Base-by-base conservation (phyloP, 2,888 invertebrate genomes). In the Drosophila longiperda region DNA sequence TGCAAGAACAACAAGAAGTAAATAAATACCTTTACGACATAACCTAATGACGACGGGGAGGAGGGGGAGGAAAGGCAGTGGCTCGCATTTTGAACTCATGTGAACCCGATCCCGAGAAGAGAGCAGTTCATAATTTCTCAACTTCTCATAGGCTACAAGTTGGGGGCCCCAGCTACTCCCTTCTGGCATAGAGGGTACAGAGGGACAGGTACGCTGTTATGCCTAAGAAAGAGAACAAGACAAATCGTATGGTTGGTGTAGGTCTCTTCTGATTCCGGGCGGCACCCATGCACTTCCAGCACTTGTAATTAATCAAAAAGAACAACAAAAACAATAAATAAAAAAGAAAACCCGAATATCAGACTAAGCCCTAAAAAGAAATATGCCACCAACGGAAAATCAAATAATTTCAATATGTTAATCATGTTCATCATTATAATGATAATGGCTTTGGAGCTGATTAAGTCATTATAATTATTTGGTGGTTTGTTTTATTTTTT, bases 291-390 rank as follows among this genome's bases (percentile, higher is more conserved):
- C 75, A 61, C 62, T 57, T 57, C 48, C 69, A 77, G 73, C 64
- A 63, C 78, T 80, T 80, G 62, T 84, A 84, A 87, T 84, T 84
- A 84, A 87, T 84, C 85, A 84, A 80, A 80, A 34, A 54, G 32
- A 53, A 50, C 50, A 59, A 36, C 26, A 26, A 33, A 12, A 17
- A 58, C 20, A 15, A 15, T 3, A 20, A 45, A 20, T 20, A 45
- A 20, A 45, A 12, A 45, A 20, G 20, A 42, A 20, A 20, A 42
- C 42, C 23, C 45, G 15, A 45, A 45, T 23, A 45, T 45, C 45
- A 23, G 7, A 15, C 8, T 23, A 7, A 4, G 8, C 45, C 45
- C 45, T 23, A 23, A 15, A 23, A 15, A 12, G 20, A 45, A 45
- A 45, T 20, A 20, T 53, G 63, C n/a, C 62, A n/a, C 12, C 49